A percentile compares a stretch with the other conserved stretches of the same genome.
phyloP scores from a whole-genome alignment of 2,797 vertebrate genomes.

The Kryptopterus vitreolus region DNA sequence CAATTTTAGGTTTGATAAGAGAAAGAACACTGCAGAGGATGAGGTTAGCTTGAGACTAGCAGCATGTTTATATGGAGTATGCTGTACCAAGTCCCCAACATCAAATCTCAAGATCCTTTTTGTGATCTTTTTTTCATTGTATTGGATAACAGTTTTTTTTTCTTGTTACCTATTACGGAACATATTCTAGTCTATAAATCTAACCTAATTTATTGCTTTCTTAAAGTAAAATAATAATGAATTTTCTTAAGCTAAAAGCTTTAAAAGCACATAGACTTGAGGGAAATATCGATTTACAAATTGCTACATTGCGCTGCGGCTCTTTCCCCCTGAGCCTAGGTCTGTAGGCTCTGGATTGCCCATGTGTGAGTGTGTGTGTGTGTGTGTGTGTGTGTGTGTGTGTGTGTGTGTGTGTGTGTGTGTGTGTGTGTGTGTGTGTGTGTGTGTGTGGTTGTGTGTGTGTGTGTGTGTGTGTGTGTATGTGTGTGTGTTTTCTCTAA shows the following conservation, averaged over 20 bases:
- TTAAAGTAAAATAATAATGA: conserved; percentile 1
- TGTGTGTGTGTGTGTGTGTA: conserved; percentile 2
- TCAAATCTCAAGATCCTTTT: too few relatives aligned
- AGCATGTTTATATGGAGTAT: not conserved
- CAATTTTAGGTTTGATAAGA: not conserved
- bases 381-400: too few relatives aligned
- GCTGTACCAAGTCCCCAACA: not conserved
- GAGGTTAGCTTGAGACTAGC: not conserved
- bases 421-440: conserved; percentile 1
- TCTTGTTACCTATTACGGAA: too few relatives aligned
- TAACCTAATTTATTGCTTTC: not conserved
- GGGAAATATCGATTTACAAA: conserved; percentile 39
- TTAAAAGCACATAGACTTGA: conserved; percentile 17
- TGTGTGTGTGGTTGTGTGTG: not conserved
- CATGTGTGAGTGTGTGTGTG: not conserved
- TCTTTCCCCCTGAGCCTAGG: conserved; percentile 19
- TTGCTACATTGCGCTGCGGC: not conserved
- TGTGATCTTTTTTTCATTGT: not conserved
- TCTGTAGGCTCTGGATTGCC: not conserved
- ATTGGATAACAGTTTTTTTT: not conserved
- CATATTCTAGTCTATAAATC: too few relatives aligned
- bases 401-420: conserved; percentile 3
- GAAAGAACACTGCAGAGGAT: not conserved
- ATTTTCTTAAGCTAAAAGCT: not conserved
- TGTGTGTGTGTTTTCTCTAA: not conserved